Percentiles rank a stretch among this genome's conserved stretches.
phyloP scores from a whole-genome alignment of 2,113 vertebrate species.

The Seriola quinqueradiata region DNA sequence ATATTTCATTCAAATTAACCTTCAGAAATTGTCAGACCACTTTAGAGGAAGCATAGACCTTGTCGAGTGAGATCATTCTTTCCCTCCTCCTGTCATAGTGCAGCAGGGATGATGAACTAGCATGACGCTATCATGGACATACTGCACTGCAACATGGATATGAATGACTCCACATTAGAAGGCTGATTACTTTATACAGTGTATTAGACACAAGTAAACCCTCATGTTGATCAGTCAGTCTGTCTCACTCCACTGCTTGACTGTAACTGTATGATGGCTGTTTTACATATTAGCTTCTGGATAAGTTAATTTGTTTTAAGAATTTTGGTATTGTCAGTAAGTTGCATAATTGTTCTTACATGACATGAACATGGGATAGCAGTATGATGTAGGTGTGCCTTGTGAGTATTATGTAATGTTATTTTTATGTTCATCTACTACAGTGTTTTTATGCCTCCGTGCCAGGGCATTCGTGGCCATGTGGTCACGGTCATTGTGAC shows the following conservation, averaged over 20 bases:
- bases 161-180: neutral
- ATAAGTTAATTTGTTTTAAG: too few relatives aligned
- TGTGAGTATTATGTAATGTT: too few relatives aligned
- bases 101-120: neutral
- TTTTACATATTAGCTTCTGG: neutral
- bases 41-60: neutral
- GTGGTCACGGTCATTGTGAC: too few relatives aligned
- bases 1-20: neutral
- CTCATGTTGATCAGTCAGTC: neutral
- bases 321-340: too few relatives aligned
- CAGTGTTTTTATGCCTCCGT: too few relatives aligned
- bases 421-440: too few relatives aligned
- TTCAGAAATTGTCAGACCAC: neutral
- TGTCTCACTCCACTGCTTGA: neutral
- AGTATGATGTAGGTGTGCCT: too few relatives aligned
- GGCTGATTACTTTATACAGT: neutral
- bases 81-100: neutral
- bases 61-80: constrained; percentile 5
- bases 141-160: neutral
- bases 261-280: neutral
- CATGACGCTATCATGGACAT: neutral
- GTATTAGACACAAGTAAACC: neutral
- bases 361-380: too few relatives aligned
- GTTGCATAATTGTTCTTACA: too few relatives aligned
- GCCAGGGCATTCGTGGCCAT: too few relatives aligned